Evolutionary conservation across 2,888 invertebrate species (phyloP), one percentile per base, ranked within the genome.

Genomic region (Brachyptera putata): DNA sequence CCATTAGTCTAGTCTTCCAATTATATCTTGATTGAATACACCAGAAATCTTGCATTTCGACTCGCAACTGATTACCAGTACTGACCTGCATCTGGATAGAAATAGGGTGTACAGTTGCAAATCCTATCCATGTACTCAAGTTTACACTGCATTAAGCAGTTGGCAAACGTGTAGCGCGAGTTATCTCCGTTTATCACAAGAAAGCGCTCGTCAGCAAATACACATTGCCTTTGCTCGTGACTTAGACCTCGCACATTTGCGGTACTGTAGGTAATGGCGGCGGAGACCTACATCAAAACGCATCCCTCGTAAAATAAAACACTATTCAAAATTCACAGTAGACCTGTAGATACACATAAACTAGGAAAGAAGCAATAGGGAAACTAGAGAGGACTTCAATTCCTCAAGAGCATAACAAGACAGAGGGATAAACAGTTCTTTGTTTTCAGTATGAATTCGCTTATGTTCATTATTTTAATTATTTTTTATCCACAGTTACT

Each of bases 31-130:
- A n/a, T n/a, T n/a, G n/a, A n/a, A n/a, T n/a, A n/a, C n/a, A n/a
- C n/a, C n/a, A n/a, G n/a, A n/a, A n/a, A n/a, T n/a, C n/a, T n/a
- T n/a, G n/a, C n/a, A n/a, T n/a, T n/a, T n/a, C n/a, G n/a, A n/a
- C n/a, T n/a, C n/a, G n/a, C n/a, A n/a, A n/a, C n/a, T n/a, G n/a
- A n/a, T n/a, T n/a, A n/a, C n/a, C n/a, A n/a, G n/a, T 4, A 37
- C 30, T 60, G 26, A 61, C 61, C 50, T 11, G 25, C 55, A 3
- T 46, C 34, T 4, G 64, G 65, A 53, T 62, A 63, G 55, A 60
- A 64, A 53, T 63, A 65, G 1, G 65, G 65, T 9, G 62, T 62
- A 55, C 65, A 65, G 26, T 61, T 58, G 43, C 65, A 65, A 0
- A 63, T 25, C 9, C 39, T 25, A n/a, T 39, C 48, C 60, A 65